Evolutionary conservation across 2,113 vertebrate genomes (phyloP).

Genomic region (sheep (Ovis aries)): DNA sequence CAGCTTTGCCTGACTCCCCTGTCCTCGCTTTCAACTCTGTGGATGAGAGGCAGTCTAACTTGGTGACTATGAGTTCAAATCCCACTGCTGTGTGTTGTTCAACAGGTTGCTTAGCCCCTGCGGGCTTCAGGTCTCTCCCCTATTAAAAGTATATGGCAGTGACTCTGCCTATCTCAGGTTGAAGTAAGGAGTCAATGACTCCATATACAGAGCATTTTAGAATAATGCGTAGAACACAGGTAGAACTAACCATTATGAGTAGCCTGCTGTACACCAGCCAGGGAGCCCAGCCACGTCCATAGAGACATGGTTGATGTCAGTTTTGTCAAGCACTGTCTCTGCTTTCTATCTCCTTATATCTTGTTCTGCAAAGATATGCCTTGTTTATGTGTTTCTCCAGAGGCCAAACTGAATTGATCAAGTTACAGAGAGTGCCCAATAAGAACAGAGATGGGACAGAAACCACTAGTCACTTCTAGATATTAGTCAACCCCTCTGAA

Average conservation of each 20-base stretch:
- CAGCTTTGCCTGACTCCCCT: neutral
- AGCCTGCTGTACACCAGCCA: neutral
- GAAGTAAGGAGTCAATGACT: neutral
- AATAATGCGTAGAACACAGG: neutral
- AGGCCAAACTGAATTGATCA: neutral
- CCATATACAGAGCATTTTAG: neutral
- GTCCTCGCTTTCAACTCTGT: neutral
- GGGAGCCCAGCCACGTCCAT: neutral
- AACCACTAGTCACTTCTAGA: neutral
- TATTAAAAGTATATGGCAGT: neutral
- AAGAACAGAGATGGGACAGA: neutral
- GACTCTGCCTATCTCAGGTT: neutral
- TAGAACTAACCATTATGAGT: neutral
- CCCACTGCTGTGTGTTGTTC: neutral
- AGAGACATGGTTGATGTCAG: accelerated
- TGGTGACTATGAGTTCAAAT: neutral
- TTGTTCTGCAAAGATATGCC: neutral
- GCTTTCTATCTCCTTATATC: neutral
- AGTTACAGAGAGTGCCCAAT: neutral
- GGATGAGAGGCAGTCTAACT: neutral
- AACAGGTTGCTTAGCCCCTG: neutral
- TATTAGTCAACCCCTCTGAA: neutral
- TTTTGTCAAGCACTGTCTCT: neutral
- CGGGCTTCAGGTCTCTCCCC: neutral
- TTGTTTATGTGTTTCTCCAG: neutral